Percentiles rank a stretch among this genome's conserved stretches.
phyloP scores from a whole-genome alignment of 2,113 vertebrate species.

The Parus major region DNA sequence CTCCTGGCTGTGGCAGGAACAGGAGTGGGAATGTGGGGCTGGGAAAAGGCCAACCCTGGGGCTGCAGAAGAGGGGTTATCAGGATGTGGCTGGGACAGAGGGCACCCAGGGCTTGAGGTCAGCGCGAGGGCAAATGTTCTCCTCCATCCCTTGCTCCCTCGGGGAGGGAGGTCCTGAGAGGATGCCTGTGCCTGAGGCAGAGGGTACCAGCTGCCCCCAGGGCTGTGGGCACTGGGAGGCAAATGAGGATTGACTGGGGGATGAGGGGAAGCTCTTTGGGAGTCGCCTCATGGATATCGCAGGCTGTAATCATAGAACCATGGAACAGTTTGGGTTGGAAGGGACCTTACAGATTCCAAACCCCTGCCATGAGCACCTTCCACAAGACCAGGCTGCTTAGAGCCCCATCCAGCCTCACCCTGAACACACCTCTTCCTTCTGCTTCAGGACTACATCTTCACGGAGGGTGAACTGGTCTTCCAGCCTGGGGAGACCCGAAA shows the following conservation, averaged over 20 bases:
- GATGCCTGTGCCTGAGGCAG: not conserved
- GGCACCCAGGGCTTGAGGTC: not conserved
- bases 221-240: not conserved
- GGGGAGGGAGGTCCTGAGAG: not conserved
- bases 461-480: conserved; percentile 88
- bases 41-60: fast-evolving
- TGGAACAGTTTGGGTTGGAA: not conserved
- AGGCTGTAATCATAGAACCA: not conserved
- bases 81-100: not conserved
- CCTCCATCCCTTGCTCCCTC: not conserved
- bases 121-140: not conserved
- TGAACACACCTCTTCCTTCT: not conserved
- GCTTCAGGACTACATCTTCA: conserved; percentile 84
- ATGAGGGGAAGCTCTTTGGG: not conserved
- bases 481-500: conserved; percentile 87
- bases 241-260: not conserved
- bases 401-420: not conserved
- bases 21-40: not conserved
- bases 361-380: not conserved
- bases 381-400: not conserved
- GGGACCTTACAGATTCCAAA: not conserved
- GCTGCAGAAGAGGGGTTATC: not conserved
- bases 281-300: not conserved
- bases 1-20: not conserved
- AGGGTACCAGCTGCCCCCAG: not conserved